Base-by-base conservation (phyloP, 2,797 vertebrate species). In the Enteromius afrohamiltoni region DNA sequence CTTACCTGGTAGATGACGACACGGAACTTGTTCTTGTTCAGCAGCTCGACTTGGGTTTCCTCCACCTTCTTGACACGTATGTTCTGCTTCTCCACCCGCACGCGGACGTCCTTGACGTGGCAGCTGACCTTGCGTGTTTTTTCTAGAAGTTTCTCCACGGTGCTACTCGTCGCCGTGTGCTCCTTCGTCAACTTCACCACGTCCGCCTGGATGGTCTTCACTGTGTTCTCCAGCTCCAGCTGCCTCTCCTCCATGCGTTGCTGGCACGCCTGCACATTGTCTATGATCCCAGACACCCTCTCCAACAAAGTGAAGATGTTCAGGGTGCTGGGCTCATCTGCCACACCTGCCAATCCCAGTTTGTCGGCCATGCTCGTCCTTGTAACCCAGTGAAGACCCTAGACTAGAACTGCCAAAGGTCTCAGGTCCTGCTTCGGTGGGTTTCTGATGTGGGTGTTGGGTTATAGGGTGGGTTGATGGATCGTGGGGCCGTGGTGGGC, bases 1-100 rank as follows among this genome's bases (percentile, higher is more conserved):
- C 84, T 93, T 94, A 97, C 96, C 96, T 97, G 98, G 86, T 99
- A 99, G 90, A 99, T 98, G 21, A 99, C 97, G 71, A 99, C 98
- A 1, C 97, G 95, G 89, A 99, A 99, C 93, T 97, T 99, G 94
- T 98, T 99, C 93, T 98, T 99, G 89, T 93, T 95, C 81, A 99
- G 94, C 86, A 99, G 97, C 88, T 99, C 97, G 9, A 94, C 94
- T 91, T 99, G 98, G 1, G 97, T 98, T 70, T 94, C 94, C 90
- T 99, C 95, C 80, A 99, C 97, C 88, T 97, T 99, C 91, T 91
- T 94, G 60, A 99, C 97, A 0, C 94, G 91, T 68, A 94, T 0
- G 67, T 94, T 97, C 87, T 99, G 98, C 92, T 95, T 97, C 92
- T 99, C 97, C 87, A 99, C 95, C 0, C 97, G 96, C 0, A 97